Conservation (phyloP, 2,888 invertebrate species). For the Xestobium rufovillosum region DNA sequence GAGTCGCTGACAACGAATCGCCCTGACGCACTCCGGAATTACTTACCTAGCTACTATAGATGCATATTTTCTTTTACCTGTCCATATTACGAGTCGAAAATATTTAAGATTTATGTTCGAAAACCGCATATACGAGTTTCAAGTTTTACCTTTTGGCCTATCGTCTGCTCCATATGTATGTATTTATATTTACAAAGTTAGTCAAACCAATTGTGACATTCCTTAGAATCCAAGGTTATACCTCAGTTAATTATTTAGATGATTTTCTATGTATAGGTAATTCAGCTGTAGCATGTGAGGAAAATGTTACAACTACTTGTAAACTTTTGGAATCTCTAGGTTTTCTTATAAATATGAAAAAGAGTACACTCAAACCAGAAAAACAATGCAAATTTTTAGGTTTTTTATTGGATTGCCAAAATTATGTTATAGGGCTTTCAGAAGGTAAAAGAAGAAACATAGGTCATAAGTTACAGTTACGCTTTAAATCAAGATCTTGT, state of each 20-base stretch:
- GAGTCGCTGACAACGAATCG: slow-evolving; percentile 14
- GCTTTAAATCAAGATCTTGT: neutral
- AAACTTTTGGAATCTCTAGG: slow-evolving; percentile 12
- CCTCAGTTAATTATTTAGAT: slow-evolving; percentile 16
- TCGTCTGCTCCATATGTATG: slow-evolving; percentile 15
- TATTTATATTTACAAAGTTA: slow-evolving; percentile 21
- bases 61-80: slow-evolving; percentile 17
- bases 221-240: slow-evolving; percentile 11
- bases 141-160: slow-evolving; percentile 17
- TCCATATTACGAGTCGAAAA: slow-evolving; percentile 19
- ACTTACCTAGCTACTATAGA: slow-evolving; percentile 18
- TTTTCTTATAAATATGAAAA: slow-evolving; percentile 14
- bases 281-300: slow-evolving; percentile 6
- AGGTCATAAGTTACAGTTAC: neutral
- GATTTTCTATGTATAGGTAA: slow-evolving; percentile 15
- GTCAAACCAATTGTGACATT: slow-evolving; percentile 15
- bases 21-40: too few relatives aligned
- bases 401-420: slow-evolving; percentile 9
- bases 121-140: slow-evolving; percentile 21
- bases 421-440: slow-evolving; percentile 5
- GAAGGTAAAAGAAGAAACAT: slow-evolving; percentile 3
- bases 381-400: slow-evolving; percentile 12
- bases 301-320: slow-evolving; percentile 9
- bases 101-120: slow-evolving; percentile 22
- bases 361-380: slow-evolving; percentile 11